Evolutionary conservation across 2,113 vertebrate species (phyloP).

Genomic region (Lamprotornis superbus): DNA sequence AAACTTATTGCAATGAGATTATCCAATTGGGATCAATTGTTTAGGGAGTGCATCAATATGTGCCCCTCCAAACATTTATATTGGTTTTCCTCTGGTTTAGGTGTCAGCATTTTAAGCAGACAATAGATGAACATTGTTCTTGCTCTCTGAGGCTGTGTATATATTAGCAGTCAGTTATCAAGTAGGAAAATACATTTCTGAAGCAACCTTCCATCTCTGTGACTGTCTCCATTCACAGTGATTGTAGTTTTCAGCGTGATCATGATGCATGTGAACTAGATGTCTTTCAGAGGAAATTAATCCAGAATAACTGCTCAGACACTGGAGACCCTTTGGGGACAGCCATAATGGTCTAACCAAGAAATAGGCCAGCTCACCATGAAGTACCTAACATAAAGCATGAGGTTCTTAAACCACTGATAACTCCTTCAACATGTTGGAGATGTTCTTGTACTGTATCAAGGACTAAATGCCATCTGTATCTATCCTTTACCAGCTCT

Average conservation of each 20-base stretch:
- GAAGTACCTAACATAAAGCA: not conserved
- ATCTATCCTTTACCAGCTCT: not conserved
- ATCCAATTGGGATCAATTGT: constrained; percentile 13
- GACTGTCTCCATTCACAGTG: not conserved
- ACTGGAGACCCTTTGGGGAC: not conserved
- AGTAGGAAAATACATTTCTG: not conserved
- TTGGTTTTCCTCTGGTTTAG: not conserved
- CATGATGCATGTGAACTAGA: fast-evolving
- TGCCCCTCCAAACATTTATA: not conserved
- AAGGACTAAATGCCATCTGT: not conserved
- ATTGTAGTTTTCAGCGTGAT: not conserved
- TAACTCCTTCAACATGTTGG: not conserved
- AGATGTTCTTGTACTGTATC: not conserved
- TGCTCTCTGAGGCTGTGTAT: not conserved
- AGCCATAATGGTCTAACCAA: not conserved
- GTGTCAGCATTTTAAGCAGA: constrained; percentile 15
- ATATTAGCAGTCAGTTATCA: not conserved
- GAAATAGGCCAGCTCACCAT: not conserved
- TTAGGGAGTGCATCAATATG: not conserved
- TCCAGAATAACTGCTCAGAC: not conserved
- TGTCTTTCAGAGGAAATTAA: not conserved
- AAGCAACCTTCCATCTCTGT: not conserved
- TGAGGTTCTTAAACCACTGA: not conserved
- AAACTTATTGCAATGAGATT: not conserved
- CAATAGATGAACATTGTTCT: not conserved